Evolutionary conservation across 2,113 vertebrate genomes (phyloP).

Genomic region (Galeopterus variegatus): DNA sequence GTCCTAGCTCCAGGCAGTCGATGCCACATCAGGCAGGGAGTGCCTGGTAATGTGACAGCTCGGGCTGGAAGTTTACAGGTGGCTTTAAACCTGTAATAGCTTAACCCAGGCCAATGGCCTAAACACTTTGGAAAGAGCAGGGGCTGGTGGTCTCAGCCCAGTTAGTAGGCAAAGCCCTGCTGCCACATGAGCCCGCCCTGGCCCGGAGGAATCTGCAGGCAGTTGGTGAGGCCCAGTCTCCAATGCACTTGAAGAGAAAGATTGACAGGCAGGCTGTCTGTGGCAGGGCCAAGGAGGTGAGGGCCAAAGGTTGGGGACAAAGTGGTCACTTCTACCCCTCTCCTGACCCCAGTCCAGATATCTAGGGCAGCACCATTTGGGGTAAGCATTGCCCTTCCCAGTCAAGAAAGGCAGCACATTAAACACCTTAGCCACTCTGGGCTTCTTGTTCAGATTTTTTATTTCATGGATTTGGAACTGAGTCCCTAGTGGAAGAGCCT

Average conservation of each 20-base stretch:
- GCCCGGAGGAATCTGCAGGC: background rate
- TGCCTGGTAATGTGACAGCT: fast-evolving
- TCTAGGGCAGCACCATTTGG: fast-evolving
- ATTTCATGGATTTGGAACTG: background rate
- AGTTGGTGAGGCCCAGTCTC: background rate
- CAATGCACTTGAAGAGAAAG: background rate
- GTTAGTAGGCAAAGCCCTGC: background rate
- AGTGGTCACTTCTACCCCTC: background rate
- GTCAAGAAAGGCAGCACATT: background rate
- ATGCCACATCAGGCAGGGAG: background rate
- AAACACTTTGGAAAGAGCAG: background rate
- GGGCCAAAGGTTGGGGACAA: background rate
- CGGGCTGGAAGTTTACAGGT: background rate
- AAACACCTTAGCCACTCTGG: background rate
- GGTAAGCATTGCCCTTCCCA: background rate
- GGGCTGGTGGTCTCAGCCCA: background rate
- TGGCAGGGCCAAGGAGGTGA: background rate
- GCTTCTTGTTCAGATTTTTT: background rate
- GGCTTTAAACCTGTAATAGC: background rate
- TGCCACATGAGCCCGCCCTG: background rate
- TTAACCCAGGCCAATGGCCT: background rate
- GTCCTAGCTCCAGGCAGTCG: no score
- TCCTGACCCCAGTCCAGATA: background rate
- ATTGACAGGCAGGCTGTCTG: background rate
- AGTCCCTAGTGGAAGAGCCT: background rate